phyloP scores from a whole-genome alignment of 2,113 vertebrate species.

The Ia io region DNA sequence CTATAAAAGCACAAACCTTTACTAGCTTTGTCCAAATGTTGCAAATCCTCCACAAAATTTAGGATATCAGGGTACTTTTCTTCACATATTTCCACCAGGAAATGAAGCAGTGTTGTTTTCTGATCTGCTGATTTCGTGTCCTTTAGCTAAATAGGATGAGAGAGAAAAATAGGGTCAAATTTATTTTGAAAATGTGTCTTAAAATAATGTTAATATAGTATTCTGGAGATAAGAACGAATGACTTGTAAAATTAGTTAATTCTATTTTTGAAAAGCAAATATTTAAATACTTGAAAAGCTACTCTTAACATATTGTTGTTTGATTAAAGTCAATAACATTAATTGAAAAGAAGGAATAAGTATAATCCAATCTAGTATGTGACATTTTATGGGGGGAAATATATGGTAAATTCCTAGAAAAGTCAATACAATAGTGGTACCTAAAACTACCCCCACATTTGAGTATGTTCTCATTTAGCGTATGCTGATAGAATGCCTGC shows the following conservation, averaged over 20 bases:
- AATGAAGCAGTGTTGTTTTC: slow-evolving; percentile 94
- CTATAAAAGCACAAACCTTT: slow-evolving; percentile 85
- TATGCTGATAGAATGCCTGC: neutral
- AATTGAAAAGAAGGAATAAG: neutral
- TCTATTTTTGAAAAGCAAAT: slow-evolving; percentile 24
- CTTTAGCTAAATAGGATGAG: slow-evolving; percentile 85
- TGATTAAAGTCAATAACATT: slow-evolving; percentile 19
- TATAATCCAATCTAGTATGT: neutral
- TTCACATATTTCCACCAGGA: slow-evolving; percentile 94
- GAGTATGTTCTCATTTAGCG: neutral
- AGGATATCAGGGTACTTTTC: slow-evolving; percentile 90
- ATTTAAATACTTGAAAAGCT: slow-evolving; percentile 28
- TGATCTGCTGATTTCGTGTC: slow-evolving; percentile 96
- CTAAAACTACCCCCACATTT: neutral
- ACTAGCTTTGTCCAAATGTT: slow-evolving; percentile 95
- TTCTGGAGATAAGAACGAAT: slow-evolving; percentile 25
- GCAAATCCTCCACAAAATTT: slow-evolving; percentile 91
- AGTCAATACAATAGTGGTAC: neutral
- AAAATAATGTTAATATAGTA: neutral
- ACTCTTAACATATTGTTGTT: neutral
- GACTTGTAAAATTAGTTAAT: neutral
- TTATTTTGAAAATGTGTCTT: slow-evolving; percentile 29
- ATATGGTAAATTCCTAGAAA: neutral
- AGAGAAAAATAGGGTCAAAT: neutral
- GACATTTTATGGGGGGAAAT: neutral